Evolutionary conservation across 2,888 invertebrate genomes (phyloP).

Genomic region (Volucella zonaria): DNA sequence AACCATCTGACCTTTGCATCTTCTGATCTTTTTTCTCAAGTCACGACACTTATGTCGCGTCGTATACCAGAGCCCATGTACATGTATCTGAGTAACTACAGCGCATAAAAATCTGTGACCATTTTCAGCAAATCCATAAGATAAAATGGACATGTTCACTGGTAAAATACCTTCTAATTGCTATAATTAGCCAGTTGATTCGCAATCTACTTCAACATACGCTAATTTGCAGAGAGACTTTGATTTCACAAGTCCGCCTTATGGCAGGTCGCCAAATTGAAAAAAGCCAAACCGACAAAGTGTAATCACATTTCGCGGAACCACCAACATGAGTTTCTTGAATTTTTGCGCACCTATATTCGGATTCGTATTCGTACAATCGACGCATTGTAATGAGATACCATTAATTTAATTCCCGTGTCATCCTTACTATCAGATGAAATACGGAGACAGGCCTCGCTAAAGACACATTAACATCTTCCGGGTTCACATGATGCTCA

Average conservation of each 20-base stretch:
- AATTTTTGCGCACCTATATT: too few relatives aligned
- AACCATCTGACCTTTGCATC: conserved; percentile 37
- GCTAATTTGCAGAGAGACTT: neutral
- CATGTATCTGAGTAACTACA: neutral
- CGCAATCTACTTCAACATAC: neutral
- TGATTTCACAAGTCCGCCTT: neutral
- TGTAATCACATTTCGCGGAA: conserved; percentile 23
- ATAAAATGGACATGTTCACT: neutral
- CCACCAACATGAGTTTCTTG: conserved; percentile 19
- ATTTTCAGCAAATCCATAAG: conserved; percentile 19
- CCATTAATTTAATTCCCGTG: conserved; percentile 51
- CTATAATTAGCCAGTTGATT: conserved; percentile 3
- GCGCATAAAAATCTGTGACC: neutral
- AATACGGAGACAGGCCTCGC: conserved; percentile 9
- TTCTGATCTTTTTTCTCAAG: conserved; percentile 16
- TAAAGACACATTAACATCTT: conserved; percentile 28
- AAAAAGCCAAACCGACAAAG: conserved; percentile 5
- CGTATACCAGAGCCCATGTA: neutral
- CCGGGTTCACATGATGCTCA: conserved; percentile 56
- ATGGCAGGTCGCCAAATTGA: neutral
- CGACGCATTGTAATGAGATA: conserved; percentile 16
- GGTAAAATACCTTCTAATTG: conserved; percentile 4
- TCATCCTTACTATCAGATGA: conserved; percentile 30
- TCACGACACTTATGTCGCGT: conserved; percentile 12
- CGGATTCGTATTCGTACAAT: neutral